phyloP scores from a whole-genome alignment of 2,888 invertebrate genomes.

The Harpalus rubripes region DNA sequence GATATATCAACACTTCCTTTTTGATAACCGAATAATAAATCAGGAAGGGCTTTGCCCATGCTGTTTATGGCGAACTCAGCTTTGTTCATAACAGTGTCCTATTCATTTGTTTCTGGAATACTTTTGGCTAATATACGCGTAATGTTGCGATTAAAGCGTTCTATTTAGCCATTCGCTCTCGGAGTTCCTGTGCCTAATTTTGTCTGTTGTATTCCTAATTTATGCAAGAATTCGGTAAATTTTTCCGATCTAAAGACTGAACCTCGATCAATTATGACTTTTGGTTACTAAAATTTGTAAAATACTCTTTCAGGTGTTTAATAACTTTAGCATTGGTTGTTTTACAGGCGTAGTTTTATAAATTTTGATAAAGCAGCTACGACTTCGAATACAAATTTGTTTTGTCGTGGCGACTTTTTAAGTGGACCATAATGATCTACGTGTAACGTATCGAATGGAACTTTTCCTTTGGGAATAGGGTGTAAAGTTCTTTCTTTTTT shows the following conservation, averaged over 20 bases:
- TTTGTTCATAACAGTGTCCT: too few species aligned
- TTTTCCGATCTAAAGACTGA: too few species aligned
- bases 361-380: constrained; percentile 72
- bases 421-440: constrained; percentile 72
- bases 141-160: too few species aligned
- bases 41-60: constrained; percentile 71
- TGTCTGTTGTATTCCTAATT: constrained; percentile 69
- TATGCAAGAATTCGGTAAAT: constrained; percentile 70
- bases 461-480: constrained; percentile 70
- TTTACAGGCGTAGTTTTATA: constrained; percentile 69
- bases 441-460: constrained; percentile 71
- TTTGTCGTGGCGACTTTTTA: constrained; percentile 62
- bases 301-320: constrained; percentile 69
- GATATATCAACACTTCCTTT: constrained; percentile 68
- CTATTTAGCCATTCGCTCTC: constrained; percentile 72
- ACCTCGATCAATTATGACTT: constrained; percentile 71
- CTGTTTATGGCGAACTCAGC: too few species aligned
- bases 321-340: constrained; percentile 68
- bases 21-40: constrained; percentile 72
- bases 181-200: constrained; percentile 71
- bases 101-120: too few species aligned
- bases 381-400: constrained; percentile 70
- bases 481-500: constrained; percentile 71
- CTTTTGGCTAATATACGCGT: too few species aligned
- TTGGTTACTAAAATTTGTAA: constrained; percentile 69